Evolutionary conservation across 1,140 invertebrate species (phyloP), one percentile per base, ranked within the genome.

Genomic region (Habropoda laboriosa): DNA sequence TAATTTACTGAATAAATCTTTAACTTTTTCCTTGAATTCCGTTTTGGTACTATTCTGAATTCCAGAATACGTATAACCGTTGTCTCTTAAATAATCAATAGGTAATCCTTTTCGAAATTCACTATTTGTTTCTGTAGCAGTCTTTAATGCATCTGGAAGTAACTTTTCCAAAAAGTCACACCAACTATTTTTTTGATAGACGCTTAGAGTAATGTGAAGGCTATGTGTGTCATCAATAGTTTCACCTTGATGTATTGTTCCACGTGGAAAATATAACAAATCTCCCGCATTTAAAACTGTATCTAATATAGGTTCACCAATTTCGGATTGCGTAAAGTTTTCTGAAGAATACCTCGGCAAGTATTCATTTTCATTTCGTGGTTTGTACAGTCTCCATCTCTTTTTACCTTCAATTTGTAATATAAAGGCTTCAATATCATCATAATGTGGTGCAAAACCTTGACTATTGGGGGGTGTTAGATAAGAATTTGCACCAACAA

Each of bases 371-470:
- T 87, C 72, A 32, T 67, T 91, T 53, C 93, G 92, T 38, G 98
- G 97, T 81, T 94, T 95, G 90, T 99, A 99, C 6, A 99, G 90
- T 86, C 95, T 96, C 99, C 99, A 99, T 79, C 96, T 94, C 93
- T 99, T 99, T 86, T 96, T 96, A 0, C 99, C 99, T 94, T 99
- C 99, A 10, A 99, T 92, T 94, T 99, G 99, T 51, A 99, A 89
- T 73, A 99, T 96, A 92, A 99, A 99, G 21, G 98, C 99, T 94
- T 99, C 99, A 86, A 99, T 99, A 89, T 99, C 99, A 94, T 99
- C 99, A 93, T 97, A 99, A 93, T 99, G 98, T 0, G 99, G 98
- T 3, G 99, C 98, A 94, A 99, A 99, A 0, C 99, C 98, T 94
- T 99, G 98, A 86, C 97, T 97, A 73, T 96, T 96, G 12, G 98